phyloP scores from a whole-genome alignment of 1,140 invertebrate species.

The Ceratina calcarata region DNA sequence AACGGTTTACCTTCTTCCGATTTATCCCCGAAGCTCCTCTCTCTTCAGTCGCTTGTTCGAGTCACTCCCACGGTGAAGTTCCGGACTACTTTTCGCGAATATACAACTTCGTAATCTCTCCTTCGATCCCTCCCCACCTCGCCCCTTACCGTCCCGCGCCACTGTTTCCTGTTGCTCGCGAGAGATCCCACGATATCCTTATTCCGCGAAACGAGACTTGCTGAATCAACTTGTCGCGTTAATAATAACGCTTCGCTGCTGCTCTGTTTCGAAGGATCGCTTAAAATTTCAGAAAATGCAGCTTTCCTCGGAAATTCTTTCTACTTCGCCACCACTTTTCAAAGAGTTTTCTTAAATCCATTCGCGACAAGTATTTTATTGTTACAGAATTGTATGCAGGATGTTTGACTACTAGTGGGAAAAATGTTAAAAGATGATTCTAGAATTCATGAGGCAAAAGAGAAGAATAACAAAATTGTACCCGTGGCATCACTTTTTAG shows the following conservation, averaged over 20 bases:
- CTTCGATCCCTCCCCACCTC: not conserved
- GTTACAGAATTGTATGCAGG: no score
- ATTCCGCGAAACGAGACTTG: not conserved
- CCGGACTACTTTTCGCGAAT: slow-evolving; percentile 50
- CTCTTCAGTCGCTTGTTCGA: slow-evolving; percentile 16
- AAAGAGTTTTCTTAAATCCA: no score
- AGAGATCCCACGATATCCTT: slow-evolving; percentile 31
- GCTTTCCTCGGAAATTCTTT: no score
- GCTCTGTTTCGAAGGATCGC: not conserved
- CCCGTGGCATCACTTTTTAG: no score
- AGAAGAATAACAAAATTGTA: no score
- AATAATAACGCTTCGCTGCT: not conserved
- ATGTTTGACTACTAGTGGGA: no score
- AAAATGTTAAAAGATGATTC: no score
- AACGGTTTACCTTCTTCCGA: slow-evolving; percentile 45
- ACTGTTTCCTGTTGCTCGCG: slow-evolving; percentile 11
- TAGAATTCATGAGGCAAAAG: no score
- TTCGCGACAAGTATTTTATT: no score
- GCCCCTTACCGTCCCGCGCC: not conserved
- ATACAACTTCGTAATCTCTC: slow-evolving; percentile 52
- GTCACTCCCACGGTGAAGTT: slow-evolving; percentile 31
- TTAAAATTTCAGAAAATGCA: no score
- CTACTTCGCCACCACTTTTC: no score
- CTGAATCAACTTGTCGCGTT: not conserved
- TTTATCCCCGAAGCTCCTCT: not conserved